Percentiles rank a stretch among this genome's conserved stretches.
These are phyloP conservation scores for Synergus gifuensis DNA, from an alignment of 2,888 invertebrate genomes.

Conservation along the genomic window DNA sequence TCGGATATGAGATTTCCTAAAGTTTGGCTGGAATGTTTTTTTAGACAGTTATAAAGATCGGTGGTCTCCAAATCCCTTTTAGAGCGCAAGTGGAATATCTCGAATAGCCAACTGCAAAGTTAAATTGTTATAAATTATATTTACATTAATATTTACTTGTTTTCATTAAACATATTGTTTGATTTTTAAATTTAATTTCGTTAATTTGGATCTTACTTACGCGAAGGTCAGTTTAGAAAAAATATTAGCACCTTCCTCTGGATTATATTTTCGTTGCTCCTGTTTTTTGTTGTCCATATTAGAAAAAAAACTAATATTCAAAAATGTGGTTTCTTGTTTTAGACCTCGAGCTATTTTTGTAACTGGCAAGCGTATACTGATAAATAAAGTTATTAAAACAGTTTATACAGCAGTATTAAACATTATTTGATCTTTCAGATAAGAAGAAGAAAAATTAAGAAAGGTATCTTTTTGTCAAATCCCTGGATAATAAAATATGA, in stretches of 20 bases:
- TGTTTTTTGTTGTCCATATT: slow-evolving; percentile 7
- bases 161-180: neutral
- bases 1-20: slow-evolving; percentile 78
- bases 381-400: too few relatives aligned
- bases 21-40: slow-evolving; percentile 82
- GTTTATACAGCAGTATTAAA: too few relatives aligned
- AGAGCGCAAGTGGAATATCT: slow-evolving; percentile 85
- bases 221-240: neutral
- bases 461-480: too few relatives aligned
- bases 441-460: too few relatives aligned
- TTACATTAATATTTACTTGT: too few relatives aligned
- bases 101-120: slow-evolving; percentile 84
- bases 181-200: neutral
- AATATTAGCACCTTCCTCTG: slow-evolving; percentile 1
- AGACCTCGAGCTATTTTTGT: too few relatives aligned
- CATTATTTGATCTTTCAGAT: too few relatives aligned
- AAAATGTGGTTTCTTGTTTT: too few relatives aligned
- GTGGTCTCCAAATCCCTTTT: slow-evolving; percentile 84
- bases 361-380: too few relatives aligned
- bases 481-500: too few relatives aligned
- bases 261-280: neutral
- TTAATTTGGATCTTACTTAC: slow-evolving; percentile 5
- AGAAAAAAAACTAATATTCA: neutral
- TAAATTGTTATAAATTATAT: too few relatives aligned
- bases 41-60: slow-evolving; percentile 85